Conservation (phyloP, 2,888 invertebrate genomes). For the Parasteatoda lunata region DNA sequence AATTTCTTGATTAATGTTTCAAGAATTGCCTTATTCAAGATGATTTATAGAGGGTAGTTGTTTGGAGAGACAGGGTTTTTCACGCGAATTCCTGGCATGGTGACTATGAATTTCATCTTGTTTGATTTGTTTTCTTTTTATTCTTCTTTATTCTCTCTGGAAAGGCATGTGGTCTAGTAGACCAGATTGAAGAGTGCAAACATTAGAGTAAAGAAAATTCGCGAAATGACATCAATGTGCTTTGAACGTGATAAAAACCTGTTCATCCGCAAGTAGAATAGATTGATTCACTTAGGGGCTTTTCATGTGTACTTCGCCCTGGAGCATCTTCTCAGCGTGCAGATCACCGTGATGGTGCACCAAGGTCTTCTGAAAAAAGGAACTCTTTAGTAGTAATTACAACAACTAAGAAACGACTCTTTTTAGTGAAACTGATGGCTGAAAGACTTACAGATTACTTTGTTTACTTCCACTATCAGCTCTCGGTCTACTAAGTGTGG, state of each 20-base stretch:
- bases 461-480: too few species aligned
- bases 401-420: too few species aligned
- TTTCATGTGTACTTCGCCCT: conserved; percentile 68
- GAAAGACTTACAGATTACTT: too few species aligned
- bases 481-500: too few species aligned
- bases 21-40: too few species aligned
- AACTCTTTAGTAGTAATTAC: too few species aligned
- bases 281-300: conserved; percentile 57
- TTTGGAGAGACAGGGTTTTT: conserved; percentile 43
- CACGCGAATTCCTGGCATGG: conserved; percentile 59
- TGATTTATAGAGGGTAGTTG: too few species aligned
- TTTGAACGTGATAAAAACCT: conserved; percentile 96
- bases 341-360: conserved; percentile 57
- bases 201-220: conserved; percentile 95
- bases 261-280: conserved; percentile 80
- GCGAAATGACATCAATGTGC: conserved; percentile 96
- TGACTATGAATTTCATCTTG: too few species aligned
- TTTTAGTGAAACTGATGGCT: too few species aligned
- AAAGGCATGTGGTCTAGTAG: conserved; percentile 93
- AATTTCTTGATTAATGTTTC: too few species aligned
- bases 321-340: conserved; percentile 65
- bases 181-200: conserved; percentile 95
- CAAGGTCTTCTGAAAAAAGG: not conserved
- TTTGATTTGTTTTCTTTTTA: too few species aligned
- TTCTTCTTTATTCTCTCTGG: conserved; percentile 73